Conservation (phyloP, 2,797 vertebrate species). For the Linurgus olivaceus region DNA sequence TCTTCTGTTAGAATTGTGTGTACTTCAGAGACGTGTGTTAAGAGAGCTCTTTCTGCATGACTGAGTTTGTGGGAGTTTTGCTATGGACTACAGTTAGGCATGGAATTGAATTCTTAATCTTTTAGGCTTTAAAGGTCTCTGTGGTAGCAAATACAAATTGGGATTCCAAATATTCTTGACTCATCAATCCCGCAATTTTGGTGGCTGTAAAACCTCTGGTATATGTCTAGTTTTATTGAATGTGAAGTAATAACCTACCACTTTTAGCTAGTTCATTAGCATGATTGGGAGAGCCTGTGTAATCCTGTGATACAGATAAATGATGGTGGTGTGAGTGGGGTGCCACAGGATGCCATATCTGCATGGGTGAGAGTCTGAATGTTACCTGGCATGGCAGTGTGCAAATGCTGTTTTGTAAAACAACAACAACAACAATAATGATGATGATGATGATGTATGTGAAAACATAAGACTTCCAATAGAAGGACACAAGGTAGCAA, state of each 20-base stretch:
- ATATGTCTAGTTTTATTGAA: background rate
- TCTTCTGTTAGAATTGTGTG: background rate
- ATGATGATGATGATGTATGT: background rate
- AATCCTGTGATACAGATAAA: background rate
- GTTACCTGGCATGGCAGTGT: background rate
- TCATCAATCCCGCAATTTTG: background rate
- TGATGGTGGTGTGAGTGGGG: background rate
- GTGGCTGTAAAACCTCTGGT: background rate
- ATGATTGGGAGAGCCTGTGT: background rate
- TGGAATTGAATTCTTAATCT: background rate
- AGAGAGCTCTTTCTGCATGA: background rate
- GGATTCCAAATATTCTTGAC: background rate
- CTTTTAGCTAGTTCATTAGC: background rate
- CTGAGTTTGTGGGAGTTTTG: background rate
- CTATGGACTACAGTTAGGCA: background rate
- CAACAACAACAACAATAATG: too few species aligned
- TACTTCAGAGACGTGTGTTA: background rate
- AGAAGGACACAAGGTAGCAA: background rate
- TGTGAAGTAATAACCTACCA: background rate
- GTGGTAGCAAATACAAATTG: background rate
- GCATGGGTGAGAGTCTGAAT: background rate
- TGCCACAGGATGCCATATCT: background rate
- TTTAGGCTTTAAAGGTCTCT: background rate
- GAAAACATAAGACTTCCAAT: background rate
- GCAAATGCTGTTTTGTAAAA: background rate